Base-by-base conservation (phyloP, 1,140 invertebrate species). In the Camponotus vicinus region DNA sequence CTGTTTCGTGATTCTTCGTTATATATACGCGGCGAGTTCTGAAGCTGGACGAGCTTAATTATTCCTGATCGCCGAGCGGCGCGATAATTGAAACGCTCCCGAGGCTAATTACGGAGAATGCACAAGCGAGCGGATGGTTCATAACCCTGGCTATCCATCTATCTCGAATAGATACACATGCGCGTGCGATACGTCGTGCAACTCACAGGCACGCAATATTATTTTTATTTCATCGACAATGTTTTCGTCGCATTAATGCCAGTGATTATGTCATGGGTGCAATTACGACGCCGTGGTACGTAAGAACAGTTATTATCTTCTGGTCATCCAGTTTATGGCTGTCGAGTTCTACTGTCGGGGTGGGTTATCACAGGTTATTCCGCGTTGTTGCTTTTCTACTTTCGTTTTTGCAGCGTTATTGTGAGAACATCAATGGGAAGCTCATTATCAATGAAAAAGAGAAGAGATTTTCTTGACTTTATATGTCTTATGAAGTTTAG, bases 1-100 rank as follows among this genome's bases (percentile, higher is more conserved):
- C 3, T 0, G 18, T 59, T 59, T 69, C 21, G 32, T n/a, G 8
- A 82, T 61, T n/a, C 71, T 34, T 21, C 32, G 66, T 40, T 57
- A 57, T 34, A 21, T 21, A 42, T 78, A 64, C 32, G 57, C 32
- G 59, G 40, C n/a, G 57, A 34, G n/a, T 78, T 78, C 45, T 49
- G 70, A 76, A 78, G 73, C 66, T 85, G 82, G 21, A 52, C 71
- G 21, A 64, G 71, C 80, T 89, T 86, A 86, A 89, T 89, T 75
- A 75, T 70, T 63, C 76, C 49, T 82, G 69, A 88, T 88, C 84
- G 77, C 64, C 40, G 42, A 82, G 86, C 76, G 86, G 70, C 77
- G 77, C 76, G 71, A 89, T 89, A 89, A 89, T 88, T 87, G 86
- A 57, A 88, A 89, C 86, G 88, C 59, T 87, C 69, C 27, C 82